phyloP scores from a whole-genome alignment of 2,113 vertebrate genomes.

The Silurus glanis region DNA sequence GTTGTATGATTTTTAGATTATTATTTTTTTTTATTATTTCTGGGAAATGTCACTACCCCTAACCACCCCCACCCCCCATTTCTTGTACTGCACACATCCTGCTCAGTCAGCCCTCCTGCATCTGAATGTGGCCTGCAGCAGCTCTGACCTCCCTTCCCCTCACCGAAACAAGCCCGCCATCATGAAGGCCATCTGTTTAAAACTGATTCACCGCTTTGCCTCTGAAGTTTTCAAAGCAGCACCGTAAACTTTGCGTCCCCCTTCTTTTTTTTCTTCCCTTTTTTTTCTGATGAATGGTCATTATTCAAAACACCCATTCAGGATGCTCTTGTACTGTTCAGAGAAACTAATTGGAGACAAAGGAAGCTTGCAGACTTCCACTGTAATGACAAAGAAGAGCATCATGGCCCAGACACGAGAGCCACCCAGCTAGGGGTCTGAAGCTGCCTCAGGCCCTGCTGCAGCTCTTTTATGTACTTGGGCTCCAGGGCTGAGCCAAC shows the following conservation, averaged over 20 bases:
- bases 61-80: conserved; percentile 1
- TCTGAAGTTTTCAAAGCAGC: conserved; percentile 54
- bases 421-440: conserved; percentile 52
- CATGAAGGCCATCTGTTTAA: conserved; percentile 54
- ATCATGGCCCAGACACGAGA: conserved; percentile 43
- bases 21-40: conserved; percentile 20
- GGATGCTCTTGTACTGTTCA: conserved; percentile 66
- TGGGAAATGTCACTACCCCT: conserved; percentile 38
- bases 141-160: conserved; percentile 37
- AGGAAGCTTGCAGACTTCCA: conserved; percentile 65
- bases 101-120: conserved; percentile 18
- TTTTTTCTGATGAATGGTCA: conserved; percentile 69
- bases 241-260: conserved; percentile 41
- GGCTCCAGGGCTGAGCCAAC: conserved; percentile 7
- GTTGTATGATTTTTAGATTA: not conserved
- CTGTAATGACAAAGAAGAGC: conserved; percentile 55
- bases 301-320: conserved; percentile 74
- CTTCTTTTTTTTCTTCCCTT: conserved; percentile 6
- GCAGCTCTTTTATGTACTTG: conserved; percentile 35
- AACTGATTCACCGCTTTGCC: conserved; percentile 53
- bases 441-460: conserved; percentile 43
- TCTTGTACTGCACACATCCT: conserved; percentile 33
- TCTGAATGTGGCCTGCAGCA: conserved; percentile 40
- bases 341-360: conserved; percentile 78
- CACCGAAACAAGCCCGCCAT: conserved; percentile 51